Evolutionary conservation across 2,113 vertebrate species (phyloP).

Genomic region (Elephas maximus): DNA sequence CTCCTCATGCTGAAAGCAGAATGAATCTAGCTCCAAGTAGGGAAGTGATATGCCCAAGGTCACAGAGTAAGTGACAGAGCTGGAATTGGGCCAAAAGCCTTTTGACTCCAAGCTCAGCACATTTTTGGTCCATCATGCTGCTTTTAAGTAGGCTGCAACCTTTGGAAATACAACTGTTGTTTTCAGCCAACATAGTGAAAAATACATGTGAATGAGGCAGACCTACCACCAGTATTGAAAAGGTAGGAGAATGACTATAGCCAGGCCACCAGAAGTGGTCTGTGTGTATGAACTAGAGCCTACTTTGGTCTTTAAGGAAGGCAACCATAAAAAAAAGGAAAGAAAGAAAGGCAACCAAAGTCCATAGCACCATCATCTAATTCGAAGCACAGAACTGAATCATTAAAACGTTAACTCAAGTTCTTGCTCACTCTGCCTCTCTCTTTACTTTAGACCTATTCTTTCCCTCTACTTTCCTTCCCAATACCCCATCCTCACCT

Average conservation of each 20-base stretch:
- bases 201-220: background rate
- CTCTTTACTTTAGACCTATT: background rate
- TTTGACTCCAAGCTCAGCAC: background rate
- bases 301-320: constrained; percentile 26
- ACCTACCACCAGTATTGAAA: background rate
- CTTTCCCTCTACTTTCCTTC: background rate
- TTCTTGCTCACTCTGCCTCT: background rate
- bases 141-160: background rate
- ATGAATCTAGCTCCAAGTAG: background rate
- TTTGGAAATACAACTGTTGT: background rate
- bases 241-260: background rate
- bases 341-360: background rate
- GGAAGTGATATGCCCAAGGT: background rate
- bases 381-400: background rate
- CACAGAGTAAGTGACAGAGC: constrained; percentile 3
- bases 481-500: background rate
- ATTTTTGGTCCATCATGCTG: background rate
- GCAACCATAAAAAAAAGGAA: background rate
- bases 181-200: constrained; percentile 4
- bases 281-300: background rate
- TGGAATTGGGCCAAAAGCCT: background rate
- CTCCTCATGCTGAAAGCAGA: background rate
- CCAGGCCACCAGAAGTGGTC: background rate
- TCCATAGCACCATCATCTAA: background rate
- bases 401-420: background rate